Evolutionary conservation across 1,140 invertebrate genomes (phyloP).

Genomic region (Saxidomus purpurata): DNA sequence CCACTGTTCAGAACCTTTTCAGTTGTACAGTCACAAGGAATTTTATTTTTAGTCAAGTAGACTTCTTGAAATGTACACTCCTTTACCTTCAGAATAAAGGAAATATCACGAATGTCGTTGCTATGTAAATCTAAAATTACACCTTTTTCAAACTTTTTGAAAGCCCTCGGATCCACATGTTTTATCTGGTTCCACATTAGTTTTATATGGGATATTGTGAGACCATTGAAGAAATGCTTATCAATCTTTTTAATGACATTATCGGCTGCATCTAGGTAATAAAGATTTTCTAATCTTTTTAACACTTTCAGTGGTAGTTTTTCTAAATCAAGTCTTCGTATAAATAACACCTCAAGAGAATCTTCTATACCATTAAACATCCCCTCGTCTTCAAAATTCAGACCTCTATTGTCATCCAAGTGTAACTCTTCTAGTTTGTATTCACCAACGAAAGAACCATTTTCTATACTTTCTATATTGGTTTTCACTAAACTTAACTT

Average conservation of each 20-base stretch:
- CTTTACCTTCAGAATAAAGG: conserved; percentile 51
- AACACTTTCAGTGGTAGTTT: conserved; percentile 50
- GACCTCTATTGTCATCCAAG: conserved; percentile 48
- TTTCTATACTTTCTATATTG: conserved; percentile 40
- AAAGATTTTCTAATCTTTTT: conserved; percentile 17
- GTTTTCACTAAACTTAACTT: conserved; percentile 57
- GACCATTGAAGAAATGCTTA: conserved; percentile 59
- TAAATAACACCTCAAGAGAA: conserved; percentile 50
- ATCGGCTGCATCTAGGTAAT: conserved; percentile 51
- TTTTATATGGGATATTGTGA: conserved; percentile 8
- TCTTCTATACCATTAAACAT: conserved; percentile 62
- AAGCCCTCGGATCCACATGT: conserved; percentile 57
- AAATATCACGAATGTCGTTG: conserved; percentile 45
- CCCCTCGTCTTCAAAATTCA: conserved; percentile 50
- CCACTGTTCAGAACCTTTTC: conserved; percentile 65
- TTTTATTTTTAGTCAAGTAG: conserved; percentile 48
- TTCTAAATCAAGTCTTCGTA: conserved; percentile 40
- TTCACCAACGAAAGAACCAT: conserved; percentile 59
- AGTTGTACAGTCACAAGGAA: conserved; percentile 53
- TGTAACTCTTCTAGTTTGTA: conserved; percentile 58
- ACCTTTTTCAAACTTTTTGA: conserved; percentile 51
- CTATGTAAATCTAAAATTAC: conserved; percentile 43
- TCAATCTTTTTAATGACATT: conserved; percentile 57
- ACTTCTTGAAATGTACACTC: conserved; percentile 57
- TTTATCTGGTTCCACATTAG: conserved; percentile 60